Conservation (phyloP, 1,140 invertebrate genomes). For the Procambarus clarkii region DNA sequence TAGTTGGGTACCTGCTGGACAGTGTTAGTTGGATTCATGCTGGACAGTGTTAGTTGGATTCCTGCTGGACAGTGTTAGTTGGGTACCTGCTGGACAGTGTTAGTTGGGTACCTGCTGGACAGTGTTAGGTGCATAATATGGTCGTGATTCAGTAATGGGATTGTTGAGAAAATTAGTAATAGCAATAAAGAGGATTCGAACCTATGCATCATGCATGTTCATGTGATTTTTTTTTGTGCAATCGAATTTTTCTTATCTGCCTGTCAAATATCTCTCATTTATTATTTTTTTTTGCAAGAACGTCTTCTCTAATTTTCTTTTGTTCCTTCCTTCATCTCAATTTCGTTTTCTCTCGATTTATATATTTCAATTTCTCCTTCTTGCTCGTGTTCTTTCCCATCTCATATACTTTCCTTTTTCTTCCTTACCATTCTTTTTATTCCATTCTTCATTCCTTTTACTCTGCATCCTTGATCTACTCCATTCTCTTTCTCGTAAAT, state of each 20-base stretch:
- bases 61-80: no score
- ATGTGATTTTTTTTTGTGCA: background rate
- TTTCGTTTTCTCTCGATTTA: background rate
- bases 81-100: no score
- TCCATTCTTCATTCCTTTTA: background rate
- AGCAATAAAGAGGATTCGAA: background rate
- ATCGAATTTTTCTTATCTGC: background rate
- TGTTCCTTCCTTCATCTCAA: background rate
- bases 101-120: no score
- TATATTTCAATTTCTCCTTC: background rate
- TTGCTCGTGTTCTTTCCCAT: background rate
- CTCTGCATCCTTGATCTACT: background rate
- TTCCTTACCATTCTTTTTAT: background rate
- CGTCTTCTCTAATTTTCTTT: background rate
- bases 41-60: no score
- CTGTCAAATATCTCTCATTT: background rate
- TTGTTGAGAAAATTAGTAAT: no score
- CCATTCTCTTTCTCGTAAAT: background rate
- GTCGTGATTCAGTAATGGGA: no score
- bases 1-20: no score
- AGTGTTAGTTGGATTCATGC: no score
- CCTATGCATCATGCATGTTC: background rate
- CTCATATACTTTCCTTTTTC: no score
- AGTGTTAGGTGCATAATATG: background rate
- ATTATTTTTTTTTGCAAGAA: background rate